Percentiles rank a stretch among this genome's conserved stretches.
phyloP scores from a whole-genome alignment of 2,113 vertebrate species.

The Oostethus manadensis region DNA sequence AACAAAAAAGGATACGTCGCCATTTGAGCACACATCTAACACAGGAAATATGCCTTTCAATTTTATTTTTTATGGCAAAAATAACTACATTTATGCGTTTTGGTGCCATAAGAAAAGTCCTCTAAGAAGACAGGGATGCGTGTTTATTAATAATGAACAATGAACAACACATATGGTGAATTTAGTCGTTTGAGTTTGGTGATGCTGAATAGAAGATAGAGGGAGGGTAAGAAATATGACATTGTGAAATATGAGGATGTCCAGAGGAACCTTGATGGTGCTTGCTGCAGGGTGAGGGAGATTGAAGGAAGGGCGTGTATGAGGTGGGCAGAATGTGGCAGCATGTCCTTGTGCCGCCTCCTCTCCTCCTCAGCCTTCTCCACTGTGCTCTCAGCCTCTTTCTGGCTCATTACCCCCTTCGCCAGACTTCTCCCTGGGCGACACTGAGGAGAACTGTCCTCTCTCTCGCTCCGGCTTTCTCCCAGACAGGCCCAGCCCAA shows the following conservation, averaged over 20 bases:
- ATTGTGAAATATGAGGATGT: conserved; percentile 30
- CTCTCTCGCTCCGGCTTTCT: conserved; percentile 43
- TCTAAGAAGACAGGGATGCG: too few species aligned
- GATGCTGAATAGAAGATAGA: conserved; percentile 37
- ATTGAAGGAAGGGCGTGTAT: conserved; percentile 52
- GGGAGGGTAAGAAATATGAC: conserved; percentile 41
- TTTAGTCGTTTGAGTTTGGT: background rate
- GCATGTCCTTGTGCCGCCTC: conserved; percentile 67
- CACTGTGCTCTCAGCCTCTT: conserved; percentile 62
- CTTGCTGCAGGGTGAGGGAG: conserved; percentile 33
- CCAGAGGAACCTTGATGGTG: conserved; percentile 48
- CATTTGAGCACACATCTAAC: too few species aligned
- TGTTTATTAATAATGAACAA: too few species aligned
- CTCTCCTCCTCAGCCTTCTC: conserved; percentile 49
- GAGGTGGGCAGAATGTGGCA: conserved; percentile 33
- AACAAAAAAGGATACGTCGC: too few species aligned
- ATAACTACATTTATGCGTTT: too few species aligned
- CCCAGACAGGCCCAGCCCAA: conserved; percentile 53
- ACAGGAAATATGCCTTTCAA: too few species aligned
- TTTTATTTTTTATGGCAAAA: too few species aligned
- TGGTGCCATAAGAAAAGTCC: too few species aligned
- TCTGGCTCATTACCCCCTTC: conserved; percentile 75
- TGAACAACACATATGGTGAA: too few species aligned
- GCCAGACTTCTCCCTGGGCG: conserved; percentile 70
- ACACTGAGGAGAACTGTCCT: conserved; percentile 71